phyloP scores from a whole-genome alignment of 2,888 invertebrate species.

The Spodoptera littoralis region DNA sequence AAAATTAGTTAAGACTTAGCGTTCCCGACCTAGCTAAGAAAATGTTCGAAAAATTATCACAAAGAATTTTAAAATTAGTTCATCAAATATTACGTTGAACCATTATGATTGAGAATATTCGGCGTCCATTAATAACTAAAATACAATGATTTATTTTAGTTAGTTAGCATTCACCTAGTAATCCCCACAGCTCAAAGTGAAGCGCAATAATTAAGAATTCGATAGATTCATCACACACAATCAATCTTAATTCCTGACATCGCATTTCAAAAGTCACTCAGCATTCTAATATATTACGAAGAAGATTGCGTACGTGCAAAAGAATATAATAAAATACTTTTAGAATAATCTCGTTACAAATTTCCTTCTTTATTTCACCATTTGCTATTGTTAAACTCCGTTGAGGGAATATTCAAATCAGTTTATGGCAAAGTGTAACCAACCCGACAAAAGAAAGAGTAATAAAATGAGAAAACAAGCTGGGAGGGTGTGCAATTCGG shows the following conservation, averaged over 20 bases:
- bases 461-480: conserved; percentile 68
- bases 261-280: conserved; percentile 27
- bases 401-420: conserved; percentile 58
- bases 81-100: neutral
- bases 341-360: conserved; percentile 37
- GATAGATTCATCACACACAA: conserved; percentile 30
- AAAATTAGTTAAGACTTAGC: too few relatives aligned
- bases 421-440: conserved; percentile 58
- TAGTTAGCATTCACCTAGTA: conserved; percentile 30
- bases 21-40: too few relatives aligned
- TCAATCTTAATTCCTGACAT: conserved; percentile 46
- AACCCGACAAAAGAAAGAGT: conserved; percentile 58
- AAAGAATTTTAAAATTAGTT: too few relatives aligned
- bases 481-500: conserved; percentile 63
- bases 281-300: conserved; percentile 33
- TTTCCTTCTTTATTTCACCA: conserved; percentile 41
- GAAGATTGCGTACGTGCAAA: conserved; percentile 8
- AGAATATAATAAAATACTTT: conserved; percentile 34
- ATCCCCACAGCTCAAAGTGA: conserved; percentile 30
- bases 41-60: too few relatives aligned
- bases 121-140: conserved; percentile 14
- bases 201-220: conserved; percentile 32
- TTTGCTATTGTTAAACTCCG: conserved; percentile 51
- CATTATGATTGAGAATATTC: conserved; percentile 1
- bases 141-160: conserved; percentile 27